Evolutionary conservation across 2,888 invertebrate genomes (phyloP).

Genomic region (Troides helena): DNA sequence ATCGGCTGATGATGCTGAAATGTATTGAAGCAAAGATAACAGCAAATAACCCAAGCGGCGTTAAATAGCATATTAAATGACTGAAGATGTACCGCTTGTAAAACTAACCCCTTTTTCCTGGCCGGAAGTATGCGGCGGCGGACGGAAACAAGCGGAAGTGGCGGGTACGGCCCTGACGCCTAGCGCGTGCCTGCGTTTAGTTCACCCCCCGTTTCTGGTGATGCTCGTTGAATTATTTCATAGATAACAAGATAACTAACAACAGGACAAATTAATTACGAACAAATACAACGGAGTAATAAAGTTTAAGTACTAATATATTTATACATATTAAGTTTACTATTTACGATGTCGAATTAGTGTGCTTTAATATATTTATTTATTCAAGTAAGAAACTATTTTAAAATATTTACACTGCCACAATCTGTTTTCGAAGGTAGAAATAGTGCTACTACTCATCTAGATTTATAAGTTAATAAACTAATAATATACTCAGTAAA

Average conservation of each 20-base stretch:
- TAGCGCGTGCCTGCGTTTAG: slow-evolving; percentile 48
- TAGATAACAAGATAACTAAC: slow-evolving; percentile 1
- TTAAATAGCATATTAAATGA: not conserved
- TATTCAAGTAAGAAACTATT: no score
- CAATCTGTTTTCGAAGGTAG: no score
- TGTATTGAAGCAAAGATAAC: no score
- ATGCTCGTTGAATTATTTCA: slow-evolving; percentile 17
- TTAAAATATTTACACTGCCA: no score
- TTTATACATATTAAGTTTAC: no score
- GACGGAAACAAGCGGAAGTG: slow-evolving; percentile 43
- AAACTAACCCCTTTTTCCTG: slow-evolving; percentile 37
- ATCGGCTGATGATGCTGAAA: no score
- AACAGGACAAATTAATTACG: slow-evolving; percentile 2
- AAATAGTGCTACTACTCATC: no score
- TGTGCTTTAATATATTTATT: not conserved
- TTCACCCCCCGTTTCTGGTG: slow-evolving; percentile 25
- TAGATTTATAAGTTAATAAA: no score
- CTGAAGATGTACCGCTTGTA: slow-evolving; percentile 21
- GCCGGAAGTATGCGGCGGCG: slow-evolving; percentile 42
- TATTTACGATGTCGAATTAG: not conserved
- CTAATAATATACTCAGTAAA: no score
- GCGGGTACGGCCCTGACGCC: slow-evolving; percentile 39
- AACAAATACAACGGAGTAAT: not conserved
- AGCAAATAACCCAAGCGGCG: no score
- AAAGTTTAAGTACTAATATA: not conserved